Evolutionary conservation across 1,140 invertebrate species (phyloP).

Genomic region (Panagrolaimus sp.): DNA sequence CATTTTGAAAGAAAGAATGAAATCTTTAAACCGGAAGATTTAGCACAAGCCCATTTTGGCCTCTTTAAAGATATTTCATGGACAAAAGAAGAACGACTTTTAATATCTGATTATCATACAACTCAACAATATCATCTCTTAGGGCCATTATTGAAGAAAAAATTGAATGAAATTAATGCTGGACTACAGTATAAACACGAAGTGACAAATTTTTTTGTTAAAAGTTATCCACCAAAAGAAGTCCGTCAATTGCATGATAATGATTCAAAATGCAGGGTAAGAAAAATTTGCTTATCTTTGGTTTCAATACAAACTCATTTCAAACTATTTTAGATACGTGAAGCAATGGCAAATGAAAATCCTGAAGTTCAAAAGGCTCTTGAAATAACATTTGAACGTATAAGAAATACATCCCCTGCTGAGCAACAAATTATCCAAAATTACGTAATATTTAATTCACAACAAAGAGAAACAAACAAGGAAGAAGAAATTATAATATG

Average conservation of each 20-base stretch:
- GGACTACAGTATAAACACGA: neutral
- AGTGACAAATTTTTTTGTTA: neutral
- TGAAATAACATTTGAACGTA: neutral
- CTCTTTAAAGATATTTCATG: constrained; percentile 8
- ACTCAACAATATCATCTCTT: neutral
- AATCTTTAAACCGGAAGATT: constrained; percentile 1
- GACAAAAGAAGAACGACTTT: constrained; percentile 4
- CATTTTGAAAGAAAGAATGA: neutral
- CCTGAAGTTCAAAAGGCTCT: neutral
- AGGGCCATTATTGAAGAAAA: neutral
- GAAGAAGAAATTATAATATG: too few relatives aligned
- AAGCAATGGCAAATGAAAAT: neutral
- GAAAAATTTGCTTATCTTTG: neutral
- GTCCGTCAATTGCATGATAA: neutral
- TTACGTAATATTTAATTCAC: neutral
- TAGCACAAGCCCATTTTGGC: neutral
- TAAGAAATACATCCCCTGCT: neutral
- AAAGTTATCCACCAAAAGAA: neutral
- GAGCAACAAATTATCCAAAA: constrained; percentile 5
- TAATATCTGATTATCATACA: neutral
- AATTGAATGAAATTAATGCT: constrained; percentile 10
- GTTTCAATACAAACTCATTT: neutral
- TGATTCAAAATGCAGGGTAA: neutral
- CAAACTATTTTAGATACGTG: neutral
- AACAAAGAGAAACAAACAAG: too few relatives aligned